Evolutionary conservation across 2,113 vertebrate genomes (phyloP).

Genomic region (Corythaeola cristata): DNA sequence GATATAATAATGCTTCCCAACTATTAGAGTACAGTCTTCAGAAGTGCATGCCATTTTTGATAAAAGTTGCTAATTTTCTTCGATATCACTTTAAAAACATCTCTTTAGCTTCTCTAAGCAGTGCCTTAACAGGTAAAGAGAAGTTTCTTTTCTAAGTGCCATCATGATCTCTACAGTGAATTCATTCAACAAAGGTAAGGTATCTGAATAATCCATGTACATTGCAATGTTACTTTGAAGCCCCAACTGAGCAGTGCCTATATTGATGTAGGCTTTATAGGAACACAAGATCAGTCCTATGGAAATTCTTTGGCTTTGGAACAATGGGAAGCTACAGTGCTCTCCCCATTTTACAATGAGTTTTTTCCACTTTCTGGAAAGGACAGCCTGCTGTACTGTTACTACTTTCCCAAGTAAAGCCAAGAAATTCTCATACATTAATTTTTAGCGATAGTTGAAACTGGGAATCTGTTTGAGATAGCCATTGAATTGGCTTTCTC

Average conservation of each 20-base stretch:
- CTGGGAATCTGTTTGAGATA: background rate
- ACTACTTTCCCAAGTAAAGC: background rate
- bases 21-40: background rate
- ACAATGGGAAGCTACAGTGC: background rate
- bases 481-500: background rate
- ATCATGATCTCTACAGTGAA: background rate
- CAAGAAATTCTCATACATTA: background rate
- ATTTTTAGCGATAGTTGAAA: background rate
- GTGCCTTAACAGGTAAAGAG: background rate
- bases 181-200: background rate
- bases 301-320: background rate
- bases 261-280: background rate
- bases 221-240: background rate
- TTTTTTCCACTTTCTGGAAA: background rate
- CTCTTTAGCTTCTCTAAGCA: background rate
- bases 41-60: background rate
- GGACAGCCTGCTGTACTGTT: background rate
- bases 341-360: background rate
- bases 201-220: rapidly evolving
- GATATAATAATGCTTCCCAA: background rate
- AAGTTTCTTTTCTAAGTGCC: background rate
- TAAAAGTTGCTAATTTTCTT: background rate
- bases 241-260: background rate
- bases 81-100: background rate
- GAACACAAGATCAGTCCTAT: background rate